phyloP scores from a whole-genome alignment of 2,888 invertebrate genomes.

The Lepeophtheirus nordmannii region DNA sequence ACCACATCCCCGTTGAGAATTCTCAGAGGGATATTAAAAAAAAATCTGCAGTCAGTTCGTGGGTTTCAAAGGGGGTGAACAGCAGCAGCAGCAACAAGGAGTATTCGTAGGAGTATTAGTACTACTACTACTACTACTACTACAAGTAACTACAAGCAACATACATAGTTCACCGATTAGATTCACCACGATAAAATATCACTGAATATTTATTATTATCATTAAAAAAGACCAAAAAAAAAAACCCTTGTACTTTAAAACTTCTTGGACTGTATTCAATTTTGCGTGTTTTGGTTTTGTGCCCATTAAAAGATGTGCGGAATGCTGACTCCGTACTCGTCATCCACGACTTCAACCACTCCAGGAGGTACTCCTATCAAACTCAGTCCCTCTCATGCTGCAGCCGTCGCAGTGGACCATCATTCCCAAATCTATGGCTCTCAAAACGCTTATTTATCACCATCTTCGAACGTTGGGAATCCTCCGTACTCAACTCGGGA shows the following conservation, averaged over 20 bases:
- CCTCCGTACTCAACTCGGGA: too few species aligned
- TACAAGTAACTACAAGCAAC: too few species aligned
- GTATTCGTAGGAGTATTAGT: too few species aligned
- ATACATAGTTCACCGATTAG: too few species aligned
- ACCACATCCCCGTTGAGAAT: constrained; percentile 1
- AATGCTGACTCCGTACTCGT: constrained; percentile 9
- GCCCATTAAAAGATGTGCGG: constrained; percentile 6
- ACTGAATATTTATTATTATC: too few species aligned
- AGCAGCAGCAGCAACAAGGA: too few species aligned
- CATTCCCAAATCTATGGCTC: not conserved
- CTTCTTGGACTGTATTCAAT: too few species aligned
- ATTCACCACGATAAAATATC: too few species aligned
- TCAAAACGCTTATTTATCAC: not conserved
- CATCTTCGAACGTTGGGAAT: not conserved
- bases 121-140: too few species aligned
- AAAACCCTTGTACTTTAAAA: too few species aligned
- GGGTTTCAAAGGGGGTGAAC: constrained; percentile 1
- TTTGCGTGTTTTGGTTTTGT: too few species aligned
- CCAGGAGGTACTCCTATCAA: constrained; percentile 7
- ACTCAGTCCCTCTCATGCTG: constrained; percentile 4
- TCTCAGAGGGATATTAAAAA: not conserved
- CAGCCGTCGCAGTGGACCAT: constrained; percentile 5
- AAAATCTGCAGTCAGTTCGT: not conserved
- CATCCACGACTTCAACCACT: not conserved
- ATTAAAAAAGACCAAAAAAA: too few species aligned